Evolutionary conservation across 2,888 invertebrate species (phyloP).

Genomic region (Mythimna pallens): DNA sequence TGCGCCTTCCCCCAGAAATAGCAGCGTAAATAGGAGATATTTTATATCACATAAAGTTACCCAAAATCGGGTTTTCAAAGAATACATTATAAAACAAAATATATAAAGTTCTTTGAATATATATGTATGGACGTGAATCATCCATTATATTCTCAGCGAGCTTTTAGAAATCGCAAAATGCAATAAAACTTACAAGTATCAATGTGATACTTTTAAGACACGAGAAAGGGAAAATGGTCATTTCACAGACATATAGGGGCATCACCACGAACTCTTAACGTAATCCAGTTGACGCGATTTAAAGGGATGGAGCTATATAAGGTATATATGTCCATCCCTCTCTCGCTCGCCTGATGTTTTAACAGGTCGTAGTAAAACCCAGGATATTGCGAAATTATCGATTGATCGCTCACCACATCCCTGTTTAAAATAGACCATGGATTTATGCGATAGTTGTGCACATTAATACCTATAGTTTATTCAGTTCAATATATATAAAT

Average conservation of each 20-base stretch:
- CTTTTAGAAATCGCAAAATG: conserved; percentile 6
- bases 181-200: conserved; percentile 20
- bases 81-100: conserved; percentile 28
- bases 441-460: conserved; percentile 53
- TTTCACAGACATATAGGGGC: conserved; percentile 7
- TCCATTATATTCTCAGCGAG: conserved; percentile 10
- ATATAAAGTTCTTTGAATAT: conserved; percentile 5
- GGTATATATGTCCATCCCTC: too few species aligned
- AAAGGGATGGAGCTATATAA: too few species aligned
- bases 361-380: background rate
- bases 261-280: too few species aligned
- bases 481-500: conserved; percentile 41
- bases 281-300: too few species aligned
- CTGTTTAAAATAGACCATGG: conserved; percentile 3
- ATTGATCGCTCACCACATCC: background rate
- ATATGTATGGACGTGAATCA: conserved; percentile 15
- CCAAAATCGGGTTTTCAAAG: conserved; percentile 23
- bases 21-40: conserved; percentile 16
- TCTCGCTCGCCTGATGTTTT: too few species aligned
- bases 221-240: background rate
- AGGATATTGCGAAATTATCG: background rate
- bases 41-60: conserved; percentile 31
- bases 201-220: conserved; percentile 49
- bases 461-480: conserved; percentile 34
- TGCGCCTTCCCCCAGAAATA: conserved; percentile 13